Conservation (phyloP, 2,113 vertebrate species). For the Emberiza fucata region DNA sequence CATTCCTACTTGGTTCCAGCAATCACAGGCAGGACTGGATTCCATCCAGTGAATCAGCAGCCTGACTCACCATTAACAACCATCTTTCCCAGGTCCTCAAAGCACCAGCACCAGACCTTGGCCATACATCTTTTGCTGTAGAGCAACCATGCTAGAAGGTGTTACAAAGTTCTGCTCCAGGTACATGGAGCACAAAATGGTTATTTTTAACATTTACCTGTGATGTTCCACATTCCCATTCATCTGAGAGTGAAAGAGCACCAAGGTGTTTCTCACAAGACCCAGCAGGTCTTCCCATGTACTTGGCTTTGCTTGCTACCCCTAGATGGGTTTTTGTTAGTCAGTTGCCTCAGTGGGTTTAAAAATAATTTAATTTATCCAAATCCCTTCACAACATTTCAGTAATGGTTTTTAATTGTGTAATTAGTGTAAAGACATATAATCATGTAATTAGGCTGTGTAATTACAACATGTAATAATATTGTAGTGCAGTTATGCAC, state of each 20-base stretch:
- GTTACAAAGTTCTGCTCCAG: neutral
- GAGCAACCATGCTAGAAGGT: neutral
- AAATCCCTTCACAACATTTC: constrained; percentile 46
- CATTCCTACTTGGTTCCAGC: neutral
- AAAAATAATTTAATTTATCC: constrained; percentile 55
- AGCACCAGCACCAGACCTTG: rapidly evolving
- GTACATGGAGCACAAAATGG: neutral
- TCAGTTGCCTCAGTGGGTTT: neutral
- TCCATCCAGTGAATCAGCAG: neutral
- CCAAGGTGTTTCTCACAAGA: neutral
- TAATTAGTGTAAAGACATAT: constrained; percentile 64
- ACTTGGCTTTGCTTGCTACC: neutral
- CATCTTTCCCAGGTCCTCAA: neutral
- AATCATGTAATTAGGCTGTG: constrained; percentile 55
- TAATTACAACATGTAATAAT: constrained; percentile 67
- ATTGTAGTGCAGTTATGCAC: constrained; percentile 23
- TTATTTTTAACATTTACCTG: neutral
- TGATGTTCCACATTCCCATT: neutral
- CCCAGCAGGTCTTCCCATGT: neutral
- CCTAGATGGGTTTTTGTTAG: neutral
- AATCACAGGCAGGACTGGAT: neutral
- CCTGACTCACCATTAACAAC: neutral
- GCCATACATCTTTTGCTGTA: neutral
- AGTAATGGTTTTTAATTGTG: constrained; percentile 61
- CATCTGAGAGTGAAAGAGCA: neutral